Percentiles rank a stretch among this genome's conserved stretches.
Conservation (phyloP, 2,888 invertebrate species). For the Linnaemya tessellans region DNA sequence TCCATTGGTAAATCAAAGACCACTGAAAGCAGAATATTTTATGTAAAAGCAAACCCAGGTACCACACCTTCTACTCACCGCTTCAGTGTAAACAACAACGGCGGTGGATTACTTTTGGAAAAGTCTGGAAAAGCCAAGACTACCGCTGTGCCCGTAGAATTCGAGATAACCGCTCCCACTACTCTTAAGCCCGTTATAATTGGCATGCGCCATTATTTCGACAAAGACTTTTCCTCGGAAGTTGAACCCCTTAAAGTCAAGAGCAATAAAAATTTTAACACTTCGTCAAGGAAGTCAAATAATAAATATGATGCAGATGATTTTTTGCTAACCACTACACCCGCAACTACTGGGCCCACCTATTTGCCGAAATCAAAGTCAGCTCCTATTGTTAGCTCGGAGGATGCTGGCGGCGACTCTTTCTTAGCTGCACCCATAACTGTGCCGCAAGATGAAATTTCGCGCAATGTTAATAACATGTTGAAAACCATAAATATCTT, state of each 20-base stretch:
- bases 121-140: constrained; percentile 73
- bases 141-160: constrained; percentile 69
- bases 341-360: constrained; percentile 79
- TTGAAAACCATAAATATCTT: constrained; percentile 87
- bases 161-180: constrained; percentile 71
- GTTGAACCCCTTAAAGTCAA: constrained; percentile 59
- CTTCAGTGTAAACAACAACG: constrained; percentile 74
- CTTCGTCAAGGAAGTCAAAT: constrained; percentile 69
- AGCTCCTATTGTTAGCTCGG: constrained; percentile 35
- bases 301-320: constrained; percentile 73
- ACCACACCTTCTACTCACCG: constrained; percentile 79
- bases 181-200: constrained; percentile 78
- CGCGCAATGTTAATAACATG: constrained; percentile 88
- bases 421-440: constrained; percentile 77
- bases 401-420: constrained; percentile 75
- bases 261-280: constrained; percentile 72
- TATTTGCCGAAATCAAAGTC: constrained; percentile 73
- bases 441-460: constrained; percentile 82
- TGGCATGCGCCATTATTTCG: constrained; percentile 78
- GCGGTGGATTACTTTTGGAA: constrained; percentile 73
- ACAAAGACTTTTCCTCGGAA: constrained; percentile 66
- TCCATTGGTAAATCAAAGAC: constrained; percentile 77
- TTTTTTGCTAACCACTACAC: constrained; percentile 74
- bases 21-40: constrained; percentile 77
- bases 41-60: constrained; percentile 67